Percentiles rank a stretch among this genome's conserved stretches.
Evolutionary conservation across 1,140 invertebrate genomes (phyloP).

Genomic region (Drosophila baimaii): DNA sequence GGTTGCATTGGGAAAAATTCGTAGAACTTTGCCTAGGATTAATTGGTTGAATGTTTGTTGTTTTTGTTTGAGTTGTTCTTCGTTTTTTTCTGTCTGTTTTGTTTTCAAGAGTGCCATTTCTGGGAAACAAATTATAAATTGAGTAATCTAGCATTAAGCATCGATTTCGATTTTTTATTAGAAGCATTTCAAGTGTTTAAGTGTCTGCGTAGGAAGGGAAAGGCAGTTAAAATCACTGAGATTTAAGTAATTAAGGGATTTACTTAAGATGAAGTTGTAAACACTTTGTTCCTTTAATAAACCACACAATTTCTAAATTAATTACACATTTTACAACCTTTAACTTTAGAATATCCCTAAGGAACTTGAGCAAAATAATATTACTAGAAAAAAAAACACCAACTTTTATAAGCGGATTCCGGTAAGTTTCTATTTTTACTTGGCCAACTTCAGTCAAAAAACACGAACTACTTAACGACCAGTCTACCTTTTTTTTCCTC

Average conservation of each 20-base stretch:
- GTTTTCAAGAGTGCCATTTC: slow-evolving; percentile 42
- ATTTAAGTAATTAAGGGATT: slow-evolving; percentile 26
- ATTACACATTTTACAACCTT: not conserved
- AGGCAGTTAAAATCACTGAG: slow-evolving; percentile 2
- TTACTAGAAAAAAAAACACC: not conserved
- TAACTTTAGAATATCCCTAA: not conserved
- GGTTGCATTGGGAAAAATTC: slow-evolving; percentile 76
- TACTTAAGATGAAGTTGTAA: not conserved
- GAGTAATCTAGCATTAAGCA: slow-evolving; percentile 63
- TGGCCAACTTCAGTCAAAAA: slow-evolving; percentile 39
- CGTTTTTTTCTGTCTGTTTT: not conserved
- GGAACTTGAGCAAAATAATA: slow-evolving; percentile 5
- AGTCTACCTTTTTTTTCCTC: slow-evolving; percentile 4
- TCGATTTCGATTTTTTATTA: slow-evolving; percentile 27
- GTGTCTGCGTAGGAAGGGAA: not conserved
- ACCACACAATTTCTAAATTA: not conserved
- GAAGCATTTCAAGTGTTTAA: slow-evolving; percentile 27
- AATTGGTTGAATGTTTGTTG: slow-evolving; percentile 74
- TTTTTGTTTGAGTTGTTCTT: slow-evolving; percentile 35
- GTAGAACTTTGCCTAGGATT: slow-evolving; percentile 76
- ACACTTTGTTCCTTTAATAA: not conserved
- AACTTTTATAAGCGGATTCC: slow-evolving; percentile 40
- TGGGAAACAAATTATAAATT: slow-evolving; percentile 70
- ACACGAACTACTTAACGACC: slow-evolving; percentile 44
- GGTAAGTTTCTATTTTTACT: slow-evolving; percentile 25